Percentiles rank a stretch among this genome's conserved stretches.
These are phyloP conservation scores for Proisotoma minuta DNA, from an alignment of 2,888 invertebrate species.

Conservation along the genomic window DNA sequence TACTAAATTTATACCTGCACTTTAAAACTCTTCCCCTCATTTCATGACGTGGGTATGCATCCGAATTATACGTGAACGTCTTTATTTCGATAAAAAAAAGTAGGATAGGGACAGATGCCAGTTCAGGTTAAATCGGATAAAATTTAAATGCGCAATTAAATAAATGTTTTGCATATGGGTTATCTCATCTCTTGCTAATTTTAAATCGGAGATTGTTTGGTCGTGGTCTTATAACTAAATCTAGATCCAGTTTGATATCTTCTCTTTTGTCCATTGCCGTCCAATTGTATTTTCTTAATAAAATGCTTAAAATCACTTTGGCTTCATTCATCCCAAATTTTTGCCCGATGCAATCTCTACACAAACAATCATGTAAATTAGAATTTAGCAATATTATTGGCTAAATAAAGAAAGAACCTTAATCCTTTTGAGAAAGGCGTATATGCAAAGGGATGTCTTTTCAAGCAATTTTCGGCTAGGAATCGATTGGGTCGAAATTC, in stretches of 20 bases:
- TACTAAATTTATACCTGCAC: too few relatives aligned
- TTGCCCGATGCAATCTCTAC: slow-evolving; percentile 4
- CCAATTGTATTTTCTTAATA: background rate
- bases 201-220: slow-evolving; percentile 4
- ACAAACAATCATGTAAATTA: background rate
- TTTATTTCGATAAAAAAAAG: too few relatives aligned
- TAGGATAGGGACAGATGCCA: too few relatives aligned
- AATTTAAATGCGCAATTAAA: too few relatives aligned
- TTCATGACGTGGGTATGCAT: too few relatives aligned
- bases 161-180: background rate
- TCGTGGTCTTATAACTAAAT: background rate
- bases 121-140: too few relatives aligned
- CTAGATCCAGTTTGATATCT: background rate
- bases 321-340: slow-evolving; percentile 2
- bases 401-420: background rate
- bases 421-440: slow-evolving; percentile 7
- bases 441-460: slow-evolving; percentile 3
- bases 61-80: too few relatives aligned
- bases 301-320: background rate
- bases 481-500: slow-evolving; percentile 10
- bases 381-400: background rate
- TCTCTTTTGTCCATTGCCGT: background rate
- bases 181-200: background rate
- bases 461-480: background rate
- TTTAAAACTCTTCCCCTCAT: too few relatives aligned